Percentiles rank a stretch among this genome's conserved stretches.
These are phyloP conservation scores for Gastrophryne carolinensis DNA, from an alignment of 2,797 vertebrate genomes.

Conservation along the genomic window DNA sequence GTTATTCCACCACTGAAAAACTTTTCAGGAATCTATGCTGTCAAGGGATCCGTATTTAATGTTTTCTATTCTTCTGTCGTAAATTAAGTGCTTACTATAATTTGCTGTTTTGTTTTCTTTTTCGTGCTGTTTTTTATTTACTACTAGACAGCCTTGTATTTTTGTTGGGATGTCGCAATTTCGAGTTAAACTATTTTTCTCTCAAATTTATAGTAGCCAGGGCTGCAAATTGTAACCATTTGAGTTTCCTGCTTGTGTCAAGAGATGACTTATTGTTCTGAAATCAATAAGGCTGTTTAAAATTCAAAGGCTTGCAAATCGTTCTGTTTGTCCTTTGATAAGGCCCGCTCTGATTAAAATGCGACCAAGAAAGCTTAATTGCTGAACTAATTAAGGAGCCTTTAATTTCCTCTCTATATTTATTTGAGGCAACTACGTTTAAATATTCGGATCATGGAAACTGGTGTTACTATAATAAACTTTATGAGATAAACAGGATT, in stretches of 20 bases:
- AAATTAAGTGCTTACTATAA: constrained; percentile 15
- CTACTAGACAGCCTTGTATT: constrained; percentile 42
- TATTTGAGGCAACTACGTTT: constrained; percentile 68
- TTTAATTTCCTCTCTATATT: constrained; percentile 81
- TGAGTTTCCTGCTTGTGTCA: constrained; percentile 77
- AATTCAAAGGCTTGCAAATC: constrained; percentile 98
- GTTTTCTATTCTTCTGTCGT: constrained; percentile 10
- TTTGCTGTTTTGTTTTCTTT: constrained; percentile 23
- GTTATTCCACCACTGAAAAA: constrained; percentile 14
- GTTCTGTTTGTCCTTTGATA: constrained; percentile 98
- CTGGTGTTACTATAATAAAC: constrained; percentile 29
- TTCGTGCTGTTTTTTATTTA: constrained; percentile 13
- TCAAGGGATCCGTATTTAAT: constrained; percentile 12
- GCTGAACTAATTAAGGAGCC: constrained; percentile 83
- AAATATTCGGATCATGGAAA: constrained; percentile 45
- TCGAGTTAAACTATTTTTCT: constrained; percentile 44
- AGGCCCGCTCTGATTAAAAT: constrained; percentile 81
- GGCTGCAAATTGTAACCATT: constrained; percentile 76
- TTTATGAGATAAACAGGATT: constrained; percentile 36
- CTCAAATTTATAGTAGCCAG: constrained; percentile 63
- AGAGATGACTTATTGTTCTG: constrained; percentile 84
- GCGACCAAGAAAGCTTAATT: constrained; percentile 82
- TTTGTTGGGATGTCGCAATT: constrained; percentile 39
- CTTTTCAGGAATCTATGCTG: constrained; percentile 21
- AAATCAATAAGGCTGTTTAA: constrained; percentile 99